Evolutionary conservation across 2,113 vertebrate species (phyloP).

Genomic region (Hippocampus comes): DNA sequence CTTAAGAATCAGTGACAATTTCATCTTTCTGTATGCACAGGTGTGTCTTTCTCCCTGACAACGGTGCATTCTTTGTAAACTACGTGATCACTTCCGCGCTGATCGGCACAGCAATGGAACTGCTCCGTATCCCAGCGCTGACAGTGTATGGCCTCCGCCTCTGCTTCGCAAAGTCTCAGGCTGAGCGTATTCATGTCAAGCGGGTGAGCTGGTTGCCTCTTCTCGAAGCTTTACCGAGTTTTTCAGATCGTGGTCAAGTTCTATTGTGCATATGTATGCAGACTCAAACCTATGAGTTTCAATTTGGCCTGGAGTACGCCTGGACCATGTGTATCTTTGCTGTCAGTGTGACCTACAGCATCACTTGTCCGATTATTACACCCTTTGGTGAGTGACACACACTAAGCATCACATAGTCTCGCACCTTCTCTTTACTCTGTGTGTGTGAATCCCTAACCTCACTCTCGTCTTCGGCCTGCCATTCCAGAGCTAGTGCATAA

Average conservation of each 20-base stretch:
- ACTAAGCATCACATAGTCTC: neutral
- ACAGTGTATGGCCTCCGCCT: constrained; percentile 82
- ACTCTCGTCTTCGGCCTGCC: constrained; percentile 52
- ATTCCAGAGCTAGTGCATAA: constrained; percentile 21
- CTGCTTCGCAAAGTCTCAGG: constrained; percentile 88
- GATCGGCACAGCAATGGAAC: constrained; percentile 88
- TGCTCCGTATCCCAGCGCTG: constrained; percentile 85
- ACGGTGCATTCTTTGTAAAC: constrained; percentile 94
- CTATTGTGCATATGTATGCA: constrained; percentile 46
- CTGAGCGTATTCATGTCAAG: constrained; percentile 87
- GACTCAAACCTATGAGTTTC: constrained; percentile 92
- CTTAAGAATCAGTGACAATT: neutral
- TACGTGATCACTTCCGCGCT: constrained; percentile 91
- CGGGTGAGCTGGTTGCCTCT: constrained; percentile 69
- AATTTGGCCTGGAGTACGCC: constrained; percentile 93
- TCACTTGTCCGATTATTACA: constrained; percentile 90
- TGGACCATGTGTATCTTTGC: constrained; percentile 96
- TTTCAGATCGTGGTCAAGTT: neutral
- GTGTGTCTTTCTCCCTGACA: constrained; percentile 96
- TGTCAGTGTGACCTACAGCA: constrained; percentile 93
- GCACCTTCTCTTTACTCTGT: neutral
- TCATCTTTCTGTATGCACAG: constrained; percentile 55
- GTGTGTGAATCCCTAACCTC: constrained; percentile 29
- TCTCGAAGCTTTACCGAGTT: neutral
- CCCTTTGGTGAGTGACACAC: constrained; percentile 84